Base-by-base conservation (phyloP, 2,888 invertebrate genomes). In the Philonicus albiceps region DNA sequence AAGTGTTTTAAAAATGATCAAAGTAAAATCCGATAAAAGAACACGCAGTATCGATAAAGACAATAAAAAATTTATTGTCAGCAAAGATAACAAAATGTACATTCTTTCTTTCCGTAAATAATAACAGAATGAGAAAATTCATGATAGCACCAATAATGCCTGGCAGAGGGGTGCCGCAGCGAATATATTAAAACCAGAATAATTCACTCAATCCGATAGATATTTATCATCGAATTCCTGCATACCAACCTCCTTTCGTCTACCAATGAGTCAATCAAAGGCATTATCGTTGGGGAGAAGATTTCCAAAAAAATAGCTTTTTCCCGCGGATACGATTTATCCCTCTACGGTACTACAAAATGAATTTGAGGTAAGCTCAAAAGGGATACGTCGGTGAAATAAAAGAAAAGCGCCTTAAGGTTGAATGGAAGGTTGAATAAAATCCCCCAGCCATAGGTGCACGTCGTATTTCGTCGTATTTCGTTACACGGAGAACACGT, bases 231-330 rank as follows among this genome's bases (percentile, higher is more conserved):
- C 22, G 64, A 22, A 64, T 30, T 27, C 80, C n/a, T 30, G 2
- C 0, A 30, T 31, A 19, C 80, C 49, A 19, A 49, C 53, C 80
- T 0, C 64, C 3, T 3, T 1, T 80, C 64, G 27, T 11, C 30
- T 37, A 13, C 19, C 78, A 85, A 87, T 84, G 83, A 87, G 86
- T 87, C 86, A 85, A 85, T 85, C 86, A 86, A 75, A 83, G 83
- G 53, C 75, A 75, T 86, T 86, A 86, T 86, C 83, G 86, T 84
- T 31, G 8, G 31, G 37, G 27, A 53, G 53, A 16, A 80, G 43
- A 49, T 80, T 22, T 53, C 27, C 40, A 11, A 49, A 31, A 80
- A 80, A 80, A 55, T 64, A 53, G 80, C 27, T 80, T 53, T 31
- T 53, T 19, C 49, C 53, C 27, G 64, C 64, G 64, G n/a, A 19